Evolutionary conservation across 2,113 vertebrate genomes (phyloP), one percentile per base, ranked within the genome.

Genomic region (Salvator merianae): DNA sequence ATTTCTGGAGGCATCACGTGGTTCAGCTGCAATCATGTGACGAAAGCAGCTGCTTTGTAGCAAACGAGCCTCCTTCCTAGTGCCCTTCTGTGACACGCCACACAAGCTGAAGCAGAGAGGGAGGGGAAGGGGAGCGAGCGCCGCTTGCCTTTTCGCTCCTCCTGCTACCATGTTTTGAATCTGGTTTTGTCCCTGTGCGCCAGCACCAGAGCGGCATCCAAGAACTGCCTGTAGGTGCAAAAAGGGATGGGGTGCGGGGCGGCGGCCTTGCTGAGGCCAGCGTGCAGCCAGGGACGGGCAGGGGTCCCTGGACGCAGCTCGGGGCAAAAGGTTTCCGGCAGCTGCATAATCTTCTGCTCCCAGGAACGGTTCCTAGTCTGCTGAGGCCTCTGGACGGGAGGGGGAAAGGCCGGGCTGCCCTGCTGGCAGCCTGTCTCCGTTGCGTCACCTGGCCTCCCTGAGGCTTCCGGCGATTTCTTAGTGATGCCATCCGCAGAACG

Each of bases 31-130:
- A 76, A 59, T 85, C 28, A 40, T 1, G 1, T 40, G 69, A 71
- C 84, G 62, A 50, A 47, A 68, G 0, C 0, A 26, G 74, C 50
- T 32, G 63, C 73, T 50, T 47, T 3, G 0, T 0, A 3, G 66
- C 75, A 12, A 10, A 2, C 69, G 53, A 72, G 22, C 34, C 32
- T 38, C 16, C n/a, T n/a, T n/a, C n/a, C n/a, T 22, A 26, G 7
- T 66, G 87, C 1, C 47, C 77, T 88, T 55, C 0, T 0, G 77
- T 80, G 81, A 69, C 18, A 12, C 0, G 0, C 1, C n/a, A n/a
- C n/a, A 0, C 6, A n/a, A 24, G 0, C 53, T 9, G 26, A 10
- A 34, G 36, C 24, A 7, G 13, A 6, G 79, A 65, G 84, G 53
- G 38, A 43, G 79, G 38, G 59, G 81, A 69, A 6, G 0, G 8